Percentiles rank a stretch among this genome's conserved stretches.
phyloP scores from a whole-genome alignment of 2,113 vertebrate species.

The Pygoscelis antarcticus region DNA sequence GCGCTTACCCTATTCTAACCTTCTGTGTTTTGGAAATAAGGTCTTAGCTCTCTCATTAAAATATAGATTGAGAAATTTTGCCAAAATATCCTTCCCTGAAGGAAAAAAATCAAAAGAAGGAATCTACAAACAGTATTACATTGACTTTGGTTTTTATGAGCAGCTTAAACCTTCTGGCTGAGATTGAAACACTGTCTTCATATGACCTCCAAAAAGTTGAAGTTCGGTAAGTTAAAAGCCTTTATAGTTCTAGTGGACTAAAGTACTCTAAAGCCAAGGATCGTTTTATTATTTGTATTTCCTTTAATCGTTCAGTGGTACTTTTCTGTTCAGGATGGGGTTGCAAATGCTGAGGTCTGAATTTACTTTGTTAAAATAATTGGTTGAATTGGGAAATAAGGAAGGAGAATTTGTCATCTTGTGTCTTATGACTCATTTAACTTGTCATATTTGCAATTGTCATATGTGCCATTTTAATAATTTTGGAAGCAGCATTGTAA shows the following conservation, averaged over 20 bases:
- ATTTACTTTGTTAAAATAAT: not conserved
- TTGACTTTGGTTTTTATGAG: not conserved
- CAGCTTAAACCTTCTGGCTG: not conserved
- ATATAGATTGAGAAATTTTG: not conserved
- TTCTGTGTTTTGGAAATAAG: not conserved
- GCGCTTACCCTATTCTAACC: rapidly evolving
- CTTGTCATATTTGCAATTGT: not conserved
- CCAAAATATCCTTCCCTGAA: not conserved
- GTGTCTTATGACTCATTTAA: not conserved
- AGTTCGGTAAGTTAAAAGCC: not conserved
- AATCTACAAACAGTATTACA: not conserved
- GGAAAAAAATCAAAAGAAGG: not conserved
- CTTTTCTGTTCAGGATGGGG: not conserved
- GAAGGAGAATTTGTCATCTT: not conserved
- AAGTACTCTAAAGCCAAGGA: not conserved
- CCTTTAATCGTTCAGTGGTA: not conserved
- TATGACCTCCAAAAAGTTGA: not conserved
- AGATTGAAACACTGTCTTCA: not conserved
- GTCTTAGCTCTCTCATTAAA: not conserved
- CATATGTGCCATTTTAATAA: not conserved
- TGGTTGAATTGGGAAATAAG: not conserved
- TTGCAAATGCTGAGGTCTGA: not conserved
- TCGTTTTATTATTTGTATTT: not conserved
- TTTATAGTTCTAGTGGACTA: not conserved
- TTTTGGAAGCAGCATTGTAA: not conserved